Evolutionary conservation across 2,797 vertebrate genomes (phyloP).

Genomic region (Cyclopterus lumpus): DNA sequence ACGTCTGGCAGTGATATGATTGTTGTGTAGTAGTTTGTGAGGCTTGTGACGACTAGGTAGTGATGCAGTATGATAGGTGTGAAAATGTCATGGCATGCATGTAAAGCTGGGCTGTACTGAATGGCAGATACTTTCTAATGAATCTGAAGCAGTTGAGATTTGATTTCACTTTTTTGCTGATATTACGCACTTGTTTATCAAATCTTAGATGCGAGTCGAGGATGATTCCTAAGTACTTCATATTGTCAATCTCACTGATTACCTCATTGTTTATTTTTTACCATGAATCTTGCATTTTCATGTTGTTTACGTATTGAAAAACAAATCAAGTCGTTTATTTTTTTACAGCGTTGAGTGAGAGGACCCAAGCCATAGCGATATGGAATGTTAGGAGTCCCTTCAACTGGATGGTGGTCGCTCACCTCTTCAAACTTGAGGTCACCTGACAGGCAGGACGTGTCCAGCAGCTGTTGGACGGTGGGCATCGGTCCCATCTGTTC

Average conservation of each 20-base stretch:
- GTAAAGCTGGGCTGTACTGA: not conserved
- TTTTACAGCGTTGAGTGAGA: too few relatives aligned
- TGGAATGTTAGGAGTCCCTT: too few relatives aligned
- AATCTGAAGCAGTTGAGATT: not conserved
- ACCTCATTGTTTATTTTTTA: too few relatives aligned
- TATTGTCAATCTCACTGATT: not conserved
- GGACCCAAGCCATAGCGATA: too few relatives aligned
- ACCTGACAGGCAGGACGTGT: constrained; percentile 83
- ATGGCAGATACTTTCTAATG: not conserved
- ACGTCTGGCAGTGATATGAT: too few relatives aligned
- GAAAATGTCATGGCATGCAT: not conserved
- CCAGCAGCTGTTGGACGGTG: constrained; percentile 86
- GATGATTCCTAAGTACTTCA: too few relatives aligned
- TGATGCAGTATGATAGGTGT: not conserved
- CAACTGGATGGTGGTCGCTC: constrained; percentile 26
- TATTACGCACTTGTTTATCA: not conserved
- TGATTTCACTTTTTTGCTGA: not conserved
- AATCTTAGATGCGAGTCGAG: not conserved
- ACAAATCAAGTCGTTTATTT: too few relatives aligned
- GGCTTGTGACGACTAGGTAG: not conserved
- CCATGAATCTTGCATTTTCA: too few relatives aligned
- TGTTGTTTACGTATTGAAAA: too few relatives aligned
- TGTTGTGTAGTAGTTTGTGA: not conserved
- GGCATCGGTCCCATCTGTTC: constrained; percentile 79
- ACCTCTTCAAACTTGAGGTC: constrained; percentile 87